Evolutionary conservation across 2,888 invertebrate genomes (phyloP).

Genomic region (Tenthredo notha): DNA sequence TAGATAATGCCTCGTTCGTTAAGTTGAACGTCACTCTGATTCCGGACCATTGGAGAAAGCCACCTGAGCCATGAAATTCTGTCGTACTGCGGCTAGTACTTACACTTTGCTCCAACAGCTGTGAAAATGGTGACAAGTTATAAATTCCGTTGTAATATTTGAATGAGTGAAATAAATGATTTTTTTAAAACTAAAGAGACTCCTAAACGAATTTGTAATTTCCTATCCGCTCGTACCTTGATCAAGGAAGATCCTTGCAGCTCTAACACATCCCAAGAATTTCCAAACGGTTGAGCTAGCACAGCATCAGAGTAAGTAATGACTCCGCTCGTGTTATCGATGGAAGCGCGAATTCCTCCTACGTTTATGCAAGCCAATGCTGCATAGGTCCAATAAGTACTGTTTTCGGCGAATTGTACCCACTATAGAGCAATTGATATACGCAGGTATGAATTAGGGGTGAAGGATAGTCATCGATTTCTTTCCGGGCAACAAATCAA

Average conservation of each 20-base stretch:
- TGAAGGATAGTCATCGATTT: neutral
- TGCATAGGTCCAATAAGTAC: conserved; percentile 83
- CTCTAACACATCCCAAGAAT: conserved; percentile 86
- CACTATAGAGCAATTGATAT: conserved; percentile 74
- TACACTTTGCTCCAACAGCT: conserved; percentile 65
- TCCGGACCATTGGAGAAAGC: conserved; percentile 69
- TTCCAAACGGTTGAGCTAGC: conserved; percentile 88
- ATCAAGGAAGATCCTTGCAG: conserved; percentile 84
- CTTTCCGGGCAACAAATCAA: neutral
- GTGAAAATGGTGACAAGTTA: conserved; percentile 58
- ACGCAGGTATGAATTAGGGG: neutral
- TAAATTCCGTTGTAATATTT: neutral
- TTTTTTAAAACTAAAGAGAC: conserved; percentile 1
- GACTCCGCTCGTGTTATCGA: conserved; percentile 76
- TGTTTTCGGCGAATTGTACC: conserved; percentile 78
- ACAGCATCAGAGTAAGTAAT: conserved; percentile 86
- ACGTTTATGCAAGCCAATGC: conserved; percentile 85
- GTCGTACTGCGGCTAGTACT: conserved; percentile 50
- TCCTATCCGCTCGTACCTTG: conserved; percentile 76
- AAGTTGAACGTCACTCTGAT: conserved; percentile 67
- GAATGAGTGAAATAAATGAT: neutral
- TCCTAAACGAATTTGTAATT: neutral
- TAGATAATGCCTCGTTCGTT: conserved; percentile 55
- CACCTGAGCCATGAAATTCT: conserved; percentile 53
- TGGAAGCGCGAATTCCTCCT: conserved; percentile 86